A percentile compares a stretch with the other conserved stretches of the same genome.
phyloP scores from a whole-genome alignment of 1,140 invertebrate genomes.

The Hyles euphorbiae region DNA sequence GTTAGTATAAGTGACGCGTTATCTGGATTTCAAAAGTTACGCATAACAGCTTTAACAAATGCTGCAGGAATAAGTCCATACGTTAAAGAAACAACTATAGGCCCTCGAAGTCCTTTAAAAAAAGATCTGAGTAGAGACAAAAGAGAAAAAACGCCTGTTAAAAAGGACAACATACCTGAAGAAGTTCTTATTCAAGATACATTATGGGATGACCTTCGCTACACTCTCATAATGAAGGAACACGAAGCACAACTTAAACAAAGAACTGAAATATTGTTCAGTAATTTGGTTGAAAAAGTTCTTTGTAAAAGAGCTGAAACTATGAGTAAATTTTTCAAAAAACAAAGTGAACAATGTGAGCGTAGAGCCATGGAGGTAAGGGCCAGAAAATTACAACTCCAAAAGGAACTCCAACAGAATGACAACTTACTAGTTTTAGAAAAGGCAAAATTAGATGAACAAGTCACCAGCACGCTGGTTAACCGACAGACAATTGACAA shows the following conservation, averaged over 20 bases:
- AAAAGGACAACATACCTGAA: constrained; percentile 23
- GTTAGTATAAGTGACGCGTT: constrained; percentile 46
- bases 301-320: constrained; percentile 38
- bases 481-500: constrained; percentile 61
- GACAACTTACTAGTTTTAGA: constrained; percentile 57
- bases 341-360: constrained; percentile 61
- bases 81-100: constrained; percentile 69
- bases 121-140: constrained; percentile 26
- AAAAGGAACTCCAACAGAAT: constrained; percentile 60
- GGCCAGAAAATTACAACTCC: constrained; percentile 56
- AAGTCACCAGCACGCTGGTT: constrained; percentile 46
- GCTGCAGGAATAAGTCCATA: constrained; percentile 68
- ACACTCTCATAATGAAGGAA: constrained; percentile 56
- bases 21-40: constrained; percentile 51
- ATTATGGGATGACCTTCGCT: constrained; percentile 49
- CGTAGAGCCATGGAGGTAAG: constrained; percentile 44
- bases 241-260: constrained; percentile 55
- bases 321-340: constrained; percentile 52
- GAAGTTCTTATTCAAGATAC: constrained; percentile 52
- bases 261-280: constrained; percentile 26
- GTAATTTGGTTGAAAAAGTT: constrained; percentile 3
- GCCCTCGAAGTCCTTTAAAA: constrained; percentile 54
- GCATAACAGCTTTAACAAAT: constrained; percentile 66
- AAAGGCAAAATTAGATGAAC: constrained; percentile 55
- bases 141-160: constrained; percentile 8